Percentiles rank a stretch among this genome's conserved stretches.
These are phyloP conservation scores for Epicauta chinensis DNA, from an alignment of 1,140 invertebrate genomes.

Conservation along the genomic window DNA sequence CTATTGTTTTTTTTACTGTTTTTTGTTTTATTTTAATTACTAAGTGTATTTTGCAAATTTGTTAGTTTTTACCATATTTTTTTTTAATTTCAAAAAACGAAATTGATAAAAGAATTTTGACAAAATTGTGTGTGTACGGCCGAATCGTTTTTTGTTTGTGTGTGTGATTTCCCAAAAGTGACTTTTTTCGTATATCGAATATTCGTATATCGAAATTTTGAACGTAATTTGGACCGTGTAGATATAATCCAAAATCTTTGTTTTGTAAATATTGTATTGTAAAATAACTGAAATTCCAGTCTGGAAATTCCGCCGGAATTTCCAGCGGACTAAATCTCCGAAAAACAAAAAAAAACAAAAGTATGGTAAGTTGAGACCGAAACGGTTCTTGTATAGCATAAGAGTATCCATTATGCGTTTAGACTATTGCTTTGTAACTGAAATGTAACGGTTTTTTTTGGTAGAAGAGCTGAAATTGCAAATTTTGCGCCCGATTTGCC, in stretches of 20 bases:
- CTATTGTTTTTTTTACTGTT: constrained; percentile 20
- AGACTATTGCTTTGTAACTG: constrained; percentile 40
- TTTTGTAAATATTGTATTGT: no score
- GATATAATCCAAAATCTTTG: no score
- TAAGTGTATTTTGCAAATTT: constrained; percentile 30
- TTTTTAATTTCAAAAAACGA: no score
- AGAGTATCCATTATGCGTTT: constrained; percentile 35
- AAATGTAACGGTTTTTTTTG: constrained; percentile 20
- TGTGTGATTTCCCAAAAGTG: constrained; percentile 42
- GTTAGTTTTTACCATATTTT: neutral
- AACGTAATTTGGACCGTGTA: constrained; percentile 18
- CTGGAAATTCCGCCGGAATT: no score
- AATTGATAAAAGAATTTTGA: no score
- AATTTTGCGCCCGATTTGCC: no score
- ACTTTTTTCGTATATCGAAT: constrained; percentile 24
- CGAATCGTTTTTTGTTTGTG: no score
- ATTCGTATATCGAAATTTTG: no score
- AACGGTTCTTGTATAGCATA: constrained; percentile 41
- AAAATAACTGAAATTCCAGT: no score
- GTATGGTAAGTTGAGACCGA: constrained; percentile 37
- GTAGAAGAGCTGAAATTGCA: no score
- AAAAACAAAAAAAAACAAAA: no score
- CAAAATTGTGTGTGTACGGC: constrained; percentile 25
- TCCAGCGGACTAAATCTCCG: neutral
- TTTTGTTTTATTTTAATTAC: constrained; percentile 14